Base-by-base conservation (phyloP, 2,113 vertebrate genomes). In the Semicossyphus pulcher region DNA sequence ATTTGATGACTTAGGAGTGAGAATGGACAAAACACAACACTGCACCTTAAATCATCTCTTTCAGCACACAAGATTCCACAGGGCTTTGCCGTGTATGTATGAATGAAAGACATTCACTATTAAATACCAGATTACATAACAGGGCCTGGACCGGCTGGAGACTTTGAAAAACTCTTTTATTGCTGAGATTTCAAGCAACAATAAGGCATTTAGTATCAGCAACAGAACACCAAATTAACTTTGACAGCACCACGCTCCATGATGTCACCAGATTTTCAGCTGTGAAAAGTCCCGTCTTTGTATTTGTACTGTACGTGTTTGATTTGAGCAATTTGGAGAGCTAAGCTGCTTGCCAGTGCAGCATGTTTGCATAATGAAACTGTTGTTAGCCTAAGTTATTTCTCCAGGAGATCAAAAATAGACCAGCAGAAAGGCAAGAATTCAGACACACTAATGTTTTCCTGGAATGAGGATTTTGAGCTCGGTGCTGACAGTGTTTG, bases 61-160 rank as follows among this genome's bases (percentile, higher is more conserved):
- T 47, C 23, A 64, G 45, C 4, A 7, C 15, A 44, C 16, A 41
- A 6, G 9, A 62, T 51, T 60, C 14, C 48, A 44, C 64, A 72
- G 20, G 45, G 75, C 57, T 61, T 58, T 29, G 10, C 25, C 63
- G 39, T 60, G 42, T 74, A 76, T 12, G 5, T 36, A 57, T 61
- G 42, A 26, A 85, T 76, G 66, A 83, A 85, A 83, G 79, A 68
- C 31, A 16, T 54, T 73, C 70, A 63, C 76, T 80, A 70, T 80
- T 42, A 39, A 79, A 80, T 56, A 15, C 25, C 11, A 34, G 25
- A 75, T 89, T 84, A 78, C 42, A 73, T 86, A 83, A 89, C 47
- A 42, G 7, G 67, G 42, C 31, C 61, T 58, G 69, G 57, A 82
- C 72, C 42, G 51, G 49, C 79, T 64, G 9, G 74, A 57, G 76